These are phyloP conservation scores for Dipodomys spectabilis DNA, from an alignment of 2,113 vertebrate species.

Conservation along the genomic window DNA sequence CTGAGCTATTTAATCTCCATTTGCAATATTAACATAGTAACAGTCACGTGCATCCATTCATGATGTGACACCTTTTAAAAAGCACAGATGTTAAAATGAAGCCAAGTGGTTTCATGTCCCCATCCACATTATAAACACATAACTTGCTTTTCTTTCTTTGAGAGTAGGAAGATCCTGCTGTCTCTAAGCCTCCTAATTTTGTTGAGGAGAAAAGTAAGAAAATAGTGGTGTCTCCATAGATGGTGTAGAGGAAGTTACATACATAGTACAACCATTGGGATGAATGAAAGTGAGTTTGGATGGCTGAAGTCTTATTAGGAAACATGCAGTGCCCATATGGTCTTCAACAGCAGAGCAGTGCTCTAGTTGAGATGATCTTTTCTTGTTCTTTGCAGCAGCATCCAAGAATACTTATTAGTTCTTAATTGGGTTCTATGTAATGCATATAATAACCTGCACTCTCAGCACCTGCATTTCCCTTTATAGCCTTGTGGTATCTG, in stretches of 20 bases:
- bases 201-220: background rate
- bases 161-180: background rate
- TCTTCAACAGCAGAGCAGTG: background rate
- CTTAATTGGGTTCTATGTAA: background rate
- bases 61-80: background rate
- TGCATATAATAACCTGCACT: background rate
- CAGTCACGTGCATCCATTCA: background rate
- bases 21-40: conserved; percentile 54
- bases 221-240: background rate
- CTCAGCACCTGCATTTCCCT: background rate
- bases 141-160: conserved; percentile 35
- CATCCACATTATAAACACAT: background rate
- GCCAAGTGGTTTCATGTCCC: background rate
- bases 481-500: background rate
- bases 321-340: background rate
- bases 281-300: background rate
- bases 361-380: background rate
- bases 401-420: background rate
- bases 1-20: background rate
- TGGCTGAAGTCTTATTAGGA: background rate
- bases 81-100: conserved; percentile 19
- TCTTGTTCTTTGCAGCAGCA: background rate
- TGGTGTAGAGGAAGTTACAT: background rate
- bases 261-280: background rate
- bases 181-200: background rate